A percentile compares a stretch with the other conserved stretches of the same genome.
Conservation (phyloP, 2,888 invertebrate genomes). For the Oegoconia quadripuncta region DNA sequence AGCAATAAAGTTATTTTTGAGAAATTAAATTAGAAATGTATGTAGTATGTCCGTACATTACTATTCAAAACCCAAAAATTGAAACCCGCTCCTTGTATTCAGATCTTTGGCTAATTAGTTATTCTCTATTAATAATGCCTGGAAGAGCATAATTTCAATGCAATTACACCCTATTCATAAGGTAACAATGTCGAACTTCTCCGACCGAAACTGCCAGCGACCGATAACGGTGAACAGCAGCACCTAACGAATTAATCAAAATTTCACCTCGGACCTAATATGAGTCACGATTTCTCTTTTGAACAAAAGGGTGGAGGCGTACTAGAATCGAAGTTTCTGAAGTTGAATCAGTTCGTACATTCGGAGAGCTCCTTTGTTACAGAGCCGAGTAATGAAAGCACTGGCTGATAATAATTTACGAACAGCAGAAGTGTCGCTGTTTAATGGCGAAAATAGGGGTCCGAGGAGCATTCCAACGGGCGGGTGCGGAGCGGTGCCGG, state of each 20-base stretch:
- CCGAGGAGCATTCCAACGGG: slow-evolving; percentile 71
- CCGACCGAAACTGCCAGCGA: slow-evolving; percentile 45
- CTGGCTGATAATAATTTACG: slow-evolving; percentile 77
- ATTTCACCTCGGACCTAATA: slow-evolving; percentile 74
- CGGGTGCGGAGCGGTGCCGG: slow-evolving; percentile 33
- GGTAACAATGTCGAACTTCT: slow-evolving; percentile 55
- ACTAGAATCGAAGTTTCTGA: slow-evolving; percentile 60
- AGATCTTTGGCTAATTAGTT: too few relatives aligned
- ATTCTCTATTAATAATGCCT: too few relatives aligned
- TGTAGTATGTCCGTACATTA: slow-evolving; percentile 35
- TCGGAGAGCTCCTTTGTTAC: slow-evolving; percentile 73
- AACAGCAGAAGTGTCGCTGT: slow-evolving; percentile 77
- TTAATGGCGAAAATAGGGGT: slow-evolving; percentile 68
- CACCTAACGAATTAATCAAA: slow-evolving; percentile 77
- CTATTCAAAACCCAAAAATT: too few relatives aligned
- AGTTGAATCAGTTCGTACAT: slow-evolving; percentile 72
- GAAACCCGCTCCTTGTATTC: too few relatives aligned
- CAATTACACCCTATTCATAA: too few relatives aligned
- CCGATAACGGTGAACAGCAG: slow-evolving; percentile 59
- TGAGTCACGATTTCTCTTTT: slow-evolving; percentile 64
- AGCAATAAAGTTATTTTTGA: too few relatives aligned
- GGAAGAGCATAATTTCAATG: too few relatives aligned
- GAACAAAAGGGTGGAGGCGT: slow-evolving; percentile 65
- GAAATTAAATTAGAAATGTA: slow-evolving; percentile 2
- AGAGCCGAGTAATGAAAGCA: slow-evolving; percentile 73